Conservation (phyloP, 64 coral and sea anemone genomes). For the Pocillopora damicornis region DNA sequence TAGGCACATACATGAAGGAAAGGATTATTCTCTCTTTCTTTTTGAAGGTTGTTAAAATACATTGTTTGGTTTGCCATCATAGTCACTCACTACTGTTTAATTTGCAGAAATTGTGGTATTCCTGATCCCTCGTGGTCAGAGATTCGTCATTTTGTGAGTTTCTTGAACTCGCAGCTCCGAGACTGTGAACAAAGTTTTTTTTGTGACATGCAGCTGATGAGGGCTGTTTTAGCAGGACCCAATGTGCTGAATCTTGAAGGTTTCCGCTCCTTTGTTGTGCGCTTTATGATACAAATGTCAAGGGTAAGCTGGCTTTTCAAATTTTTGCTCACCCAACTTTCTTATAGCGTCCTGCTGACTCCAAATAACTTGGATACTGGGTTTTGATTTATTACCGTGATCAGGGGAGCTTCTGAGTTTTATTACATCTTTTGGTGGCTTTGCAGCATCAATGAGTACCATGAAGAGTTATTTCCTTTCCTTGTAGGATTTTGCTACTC, state of each 20-base stretch:
- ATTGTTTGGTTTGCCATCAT: not conserved
- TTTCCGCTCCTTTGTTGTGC: constrained; percentile 74
- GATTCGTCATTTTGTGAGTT: constrained; percentile 81
- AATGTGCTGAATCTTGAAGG: constrained; percentile 43
- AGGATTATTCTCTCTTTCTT: too few relatives aligned
- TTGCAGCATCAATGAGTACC: not conserved
- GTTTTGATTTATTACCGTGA: too few relatives aligned
- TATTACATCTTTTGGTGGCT: too few relatives aligned
- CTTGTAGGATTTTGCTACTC: constrained; percentile 77
- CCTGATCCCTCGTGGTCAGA: constrained; percentile 87
- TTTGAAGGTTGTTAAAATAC: too few relatives aligned
- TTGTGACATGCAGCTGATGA: constrained; percentile 53
- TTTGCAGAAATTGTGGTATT: constrained; percentile 79
- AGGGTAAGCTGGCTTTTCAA: constrained; percentile 45
- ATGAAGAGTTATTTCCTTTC: not conserved
- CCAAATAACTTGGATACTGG: too few relatives aligned
- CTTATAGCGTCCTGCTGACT: not conserved
- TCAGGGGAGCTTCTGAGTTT: too few relatives aligned
- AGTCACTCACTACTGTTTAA: not conserved
- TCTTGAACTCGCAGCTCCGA: constrained; percentile 70
- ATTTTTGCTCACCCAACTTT: not conserved
- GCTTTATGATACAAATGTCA: constrained; percentile 93
- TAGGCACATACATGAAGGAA: too few relatives aligned
- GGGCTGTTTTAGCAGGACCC: not conserved
- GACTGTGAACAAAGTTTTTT: constrained; percentile 77